Base-by-base conservation (phyloP, 2,797 vertebrate genomes). In the Sphenopsis melanotis region DNA sequence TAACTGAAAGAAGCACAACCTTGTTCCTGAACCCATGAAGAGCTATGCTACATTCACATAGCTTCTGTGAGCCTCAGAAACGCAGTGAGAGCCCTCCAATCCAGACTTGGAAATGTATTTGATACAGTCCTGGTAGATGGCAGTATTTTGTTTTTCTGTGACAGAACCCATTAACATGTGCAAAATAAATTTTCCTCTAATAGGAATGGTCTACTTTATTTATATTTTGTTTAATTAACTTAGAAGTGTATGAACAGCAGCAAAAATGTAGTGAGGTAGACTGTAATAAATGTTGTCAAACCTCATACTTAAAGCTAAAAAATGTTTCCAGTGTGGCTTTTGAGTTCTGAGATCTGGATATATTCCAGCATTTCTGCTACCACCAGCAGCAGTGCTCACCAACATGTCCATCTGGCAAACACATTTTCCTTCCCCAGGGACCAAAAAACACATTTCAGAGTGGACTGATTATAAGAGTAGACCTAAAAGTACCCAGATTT, bases 31-130 rank as follows among this genome's bases (percentile, higher is more conserved):
- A 42, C 46, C 70, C 1, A 1, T 32, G 27, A 84, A 24, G 36
- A 59, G 24, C 29, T 69, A 2, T 36, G 30, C 44, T 85, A 0
- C 0, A 0, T 65, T 90, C 47, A n/a, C 18, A 5, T 29, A 36
- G n/a, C 27, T 86, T 75, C 50, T 78, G 39, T 30, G 23, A 90
- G 49, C 37, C 36, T 74, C 44, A 68, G n/a, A 82, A 61, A 6
- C 27, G n/a, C 47, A 49, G 26, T 42, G 37, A 55, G 82, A 89
- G 26, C 26, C 42, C 53, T 89, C 85, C 42, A 44, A 22, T 41
- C 20, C 77, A 93, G 34, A 32, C 41, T 60, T 91, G 11, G 22
- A 75, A n/a, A 47, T 66, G 5, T 74, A 1, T 87, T 78, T 57
- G n/a, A 42, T 70, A 34, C 6, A 71, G 15, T 52, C 27, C 50